Evolutionary conservation across 2,888 invertebrate genomes (phyloP), one percentile per base, ranked within the genome.

Genomic region (Calliopum simillimum): DNA sequence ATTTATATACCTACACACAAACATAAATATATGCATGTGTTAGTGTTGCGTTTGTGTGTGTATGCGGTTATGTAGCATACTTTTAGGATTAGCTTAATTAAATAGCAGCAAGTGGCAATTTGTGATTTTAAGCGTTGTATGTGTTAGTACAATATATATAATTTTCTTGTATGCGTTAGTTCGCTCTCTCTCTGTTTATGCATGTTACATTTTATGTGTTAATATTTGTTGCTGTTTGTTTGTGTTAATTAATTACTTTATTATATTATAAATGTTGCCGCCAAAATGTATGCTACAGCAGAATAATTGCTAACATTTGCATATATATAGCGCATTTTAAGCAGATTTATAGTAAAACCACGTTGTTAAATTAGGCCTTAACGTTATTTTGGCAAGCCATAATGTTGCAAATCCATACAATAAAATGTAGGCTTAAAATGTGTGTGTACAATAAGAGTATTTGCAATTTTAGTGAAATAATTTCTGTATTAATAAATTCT

Each of bases 261-360:
- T 78, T 76, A 77, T 76, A 77, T 79, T 79, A 79, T 80, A 78
- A 80, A 81, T 78, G 81, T 78, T 72, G 78, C 33, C 8, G 33
- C 76, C 78, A 79, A 78, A 79, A 79, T 79, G 75, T 80, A 73
- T 70, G 74, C 77, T 73, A 76, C 76, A 73, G n/a, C 76, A 78
- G 77, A 63, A 59, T 59, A 43, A 59, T 33, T 33, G 33, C 33
- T 33, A 33, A 6, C 33, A 33, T 33, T 33, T 33, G 33, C 33
- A 33, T 33, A 33, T 33, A 33, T 33, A 33, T 8, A 33, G 33
- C 33, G 33, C 33, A 2, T 33, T 33, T 33, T 33, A 33, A 33
- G 1, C 8, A 33, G 33, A 33, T 33, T 33, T 33, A 33, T 8
- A 33, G 33, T 33, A 2, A 8, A 33, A 33, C 33, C 33, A 33